Conservation (phyloP, 2,113 vertebrate genomes). For the Coptodon rendalli region DNA sequence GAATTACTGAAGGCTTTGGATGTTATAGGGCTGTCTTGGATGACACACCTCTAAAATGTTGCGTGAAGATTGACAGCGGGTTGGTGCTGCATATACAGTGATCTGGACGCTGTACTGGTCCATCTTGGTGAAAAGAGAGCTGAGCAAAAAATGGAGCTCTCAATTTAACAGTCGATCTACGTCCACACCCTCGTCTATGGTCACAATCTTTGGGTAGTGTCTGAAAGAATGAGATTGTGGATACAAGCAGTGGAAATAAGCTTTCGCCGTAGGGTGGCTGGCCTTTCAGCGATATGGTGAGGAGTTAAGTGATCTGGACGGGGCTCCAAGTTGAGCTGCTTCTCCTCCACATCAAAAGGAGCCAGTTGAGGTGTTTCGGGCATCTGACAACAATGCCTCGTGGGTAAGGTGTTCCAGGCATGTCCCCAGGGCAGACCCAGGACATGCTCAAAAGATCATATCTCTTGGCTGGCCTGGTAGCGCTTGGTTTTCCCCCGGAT, state of each 20-base stretch:
- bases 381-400: neutral
- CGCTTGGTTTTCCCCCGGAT: accelerated
- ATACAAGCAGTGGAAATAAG: neutral
- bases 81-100: neutral
- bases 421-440: neutral
- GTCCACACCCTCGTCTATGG: neutral
- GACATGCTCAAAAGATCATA: neutral
- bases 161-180: neutral
- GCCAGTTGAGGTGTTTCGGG: neutral
- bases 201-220: neutral
- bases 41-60: neutral
- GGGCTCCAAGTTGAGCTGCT: neutral
- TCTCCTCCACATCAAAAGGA: neutral
- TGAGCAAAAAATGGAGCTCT: neutral
- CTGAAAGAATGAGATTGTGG: neutral
- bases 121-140: neutral
- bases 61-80: neutral
- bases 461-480: neutral
- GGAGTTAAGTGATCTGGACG: neutral
- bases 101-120: neutral
- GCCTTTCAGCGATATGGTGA: neutral
- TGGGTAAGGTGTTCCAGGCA: neutral
- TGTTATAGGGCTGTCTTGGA: neutral
- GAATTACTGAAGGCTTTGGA: neutral
- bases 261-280: neutral